phyloP scores from a whole-genome alignment of 2,888 invertebrate genomes.

The Ellobium chinense region DNA sequence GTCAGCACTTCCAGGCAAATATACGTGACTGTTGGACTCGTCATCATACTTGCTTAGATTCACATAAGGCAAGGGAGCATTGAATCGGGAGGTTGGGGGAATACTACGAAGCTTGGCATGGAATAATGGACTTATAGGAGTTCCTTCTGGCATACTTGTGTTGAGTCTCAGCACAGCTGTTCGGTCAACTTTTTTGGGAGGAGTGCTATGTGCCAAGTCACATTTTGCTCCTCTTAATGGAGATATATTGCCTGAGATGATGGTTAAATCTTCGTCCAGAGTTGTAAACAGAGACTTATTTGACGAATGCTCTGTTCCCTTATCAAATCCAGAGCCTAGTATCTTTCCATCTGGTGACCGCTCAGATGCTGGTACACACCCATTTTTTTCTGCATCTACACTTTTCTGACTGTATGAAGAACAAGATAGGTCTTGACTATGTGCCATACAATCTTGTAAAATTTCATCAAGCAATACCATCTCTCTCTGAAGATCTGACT shows the following conservation, averaged over 20 bases:
- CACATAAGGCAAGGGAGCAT: conserved; percentile 71
- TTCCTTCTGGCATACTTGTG: conserved; percentile 32
- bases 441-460: conserved; percentile 58
- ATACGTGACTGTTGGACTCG: conserved; percentile 61
- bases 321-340: background rate
- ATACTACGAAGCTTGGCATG: conserved; percentile 64
- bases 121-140: conserved; percentile 60
- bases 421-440: conserved; percentile 21
- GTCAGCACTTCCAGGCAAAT: conserved; percentile 55
- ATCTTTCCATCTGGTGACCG: background rate
- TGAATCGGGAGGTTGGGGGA: conserved; percentile 60
- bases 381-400: background rate
- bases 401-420: background rate
- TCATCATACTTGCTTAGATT: conserved; percentile 69
- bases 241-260: conserved; percentile 45
- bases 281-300: background rate
- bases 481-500: conserved; percentile 67
- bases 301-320: background rate
- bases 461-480: conserved; percentile 72
- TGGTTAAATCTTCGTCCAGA: conserved; percentile 20
- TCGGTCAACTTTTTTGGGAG: conserved; percentile 3
- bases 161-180: conserved; percentile 11
- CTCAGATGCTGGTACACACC: background rate
- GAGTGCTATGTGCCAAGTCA: background rate
- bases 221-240: background rate